Conservation (phyloP, 2,797 vertebrate genomes). For the Prunella strophiata region DNA sequence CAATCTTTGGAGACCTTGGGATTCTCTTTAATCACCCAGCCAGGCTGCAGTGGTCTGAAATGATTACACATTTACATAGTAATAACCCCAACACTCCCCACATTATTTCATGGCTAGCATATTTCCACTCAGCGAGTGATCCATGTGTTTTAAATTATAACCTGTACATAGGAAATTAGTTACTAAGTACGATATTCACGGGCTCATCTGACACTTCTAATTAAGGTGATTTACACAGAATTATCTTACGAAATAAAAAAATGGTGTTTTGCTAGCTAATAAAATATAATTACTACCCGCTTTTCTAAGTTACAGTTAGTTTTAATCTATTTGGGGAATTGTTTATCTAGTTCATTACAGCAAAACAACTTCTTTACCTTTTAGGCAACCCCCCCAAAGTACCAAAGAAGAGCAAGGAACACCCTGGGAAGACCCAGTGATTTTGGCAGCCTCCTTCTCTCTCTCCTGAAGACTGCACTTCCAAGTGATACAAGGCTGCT, state of each 20-base stretch:
- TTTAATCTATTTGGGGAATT: slow-evolving; percentile 87
- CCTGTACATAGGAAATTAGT: slow-evolving; percentile 84
- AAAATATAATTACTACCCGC: slow-evolving; percentile 82
- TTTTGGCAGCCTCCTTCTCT: neutral
- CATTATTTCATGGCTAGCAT: slow-evolving; percentile 79
- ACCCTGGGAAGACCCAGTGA: neutral
- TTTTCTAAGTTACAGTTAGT: slow-evolving; percentile 84
- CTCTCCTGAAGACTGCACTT: neutral
- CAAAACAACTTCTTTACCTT: slow-evolving; percentile 74
- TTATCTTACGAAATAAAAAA: slow-evolving; percentile 86
- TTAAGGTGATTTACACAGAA: slow-evolving; percentile 87
- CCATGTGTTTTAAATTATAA: slow-evolving; percentile 86
- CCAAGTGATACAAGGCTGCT: neutral
- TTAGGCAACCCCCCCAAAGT: neutral
- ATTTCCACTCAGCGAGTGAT: slow-evolving; percentile 79
- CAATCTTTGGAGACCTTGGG: slow-evolving; percentile 76
- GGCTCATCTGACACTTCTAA: slow-evolving; percentile 85
- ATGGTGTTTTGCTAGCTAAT: slow-evolving; percentile 81
- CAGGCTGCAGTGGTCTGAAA: slow-evolving; percentile 73
- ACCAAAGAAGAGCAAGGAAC: neutral
- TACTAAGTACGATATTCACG: slow-evolving; percentile 82
- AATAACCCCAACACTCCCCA: slow-evolving; percentile 74
- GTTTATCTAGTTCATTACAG: slow-evolving; percentile 84
- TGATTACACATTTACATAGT: slow-evolving; percentile 81
- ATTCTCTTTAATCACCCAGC: slow-evolving; percentile 78